Base-by-base conservation (phyloP, 2,113 vertebrate species). In the Microcebus lehilahytsara region DNA sequence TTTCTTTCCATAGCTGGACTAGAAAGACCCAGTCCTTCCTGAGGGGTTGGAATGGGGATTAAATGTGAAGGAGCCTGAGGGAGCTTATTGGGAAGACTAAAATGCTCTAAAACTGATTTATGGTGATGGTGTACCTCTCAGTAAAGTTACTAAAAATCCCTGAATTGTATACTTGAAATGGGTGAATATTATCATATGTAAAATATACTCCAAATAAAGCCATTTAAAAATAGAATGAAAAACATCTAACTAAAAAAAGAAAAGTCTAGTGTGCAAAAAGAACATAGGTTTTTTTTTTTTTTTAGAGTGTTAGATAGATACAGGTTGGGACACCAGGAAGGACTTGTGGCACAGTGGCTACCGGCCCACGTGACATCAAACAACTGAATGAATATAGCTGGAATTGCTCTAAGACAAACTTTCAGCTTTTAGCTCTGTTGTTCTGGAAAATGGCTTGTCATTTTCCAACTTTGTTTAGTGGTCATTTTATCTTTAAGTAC, bases 271-370 rank as follows among this genome's bases (percentile, higher is more conserved):
- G 22, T 89, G 60, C 71, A 85, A 91, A 30, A 67, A 93, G 14
- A 53, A 34, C 79, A 40, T 6, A 86, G 51, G 64, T 19, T 1
- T 4, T 84, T 25, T 72, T 66, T 0, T 4, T 75, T 30, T 72
- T 66, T 25, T 9, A 34, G 9, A 74, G 20, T 4, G 13, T 42
- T 80, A 75, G 12, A 25, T 51, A 72, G 66, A 4, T 51, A 6
- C 60, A 62, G 4, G 3, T 1, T 37, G 32, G 30, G 67, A 37
- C 78, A 27, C 3, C 9, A 32, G 13, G 40, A 23, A 53, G 4
- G 34, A 2, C 6, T 13, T 23, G 11, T 34, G 40, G 5, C 23
- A 16, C 1, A 6, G 77, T 17, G 40, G 34, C 0, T 20, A 0
- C 1, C 3, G 12, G 5, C 3, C 3, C 27, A 4, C 0, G 5